A percentile compares a stretch with the other conserved stretches of the same genome.
Evolutionary conservation across 2,113 vertebrate species (phyloP).

Genomic region (Colaptes auratus): DNA sequence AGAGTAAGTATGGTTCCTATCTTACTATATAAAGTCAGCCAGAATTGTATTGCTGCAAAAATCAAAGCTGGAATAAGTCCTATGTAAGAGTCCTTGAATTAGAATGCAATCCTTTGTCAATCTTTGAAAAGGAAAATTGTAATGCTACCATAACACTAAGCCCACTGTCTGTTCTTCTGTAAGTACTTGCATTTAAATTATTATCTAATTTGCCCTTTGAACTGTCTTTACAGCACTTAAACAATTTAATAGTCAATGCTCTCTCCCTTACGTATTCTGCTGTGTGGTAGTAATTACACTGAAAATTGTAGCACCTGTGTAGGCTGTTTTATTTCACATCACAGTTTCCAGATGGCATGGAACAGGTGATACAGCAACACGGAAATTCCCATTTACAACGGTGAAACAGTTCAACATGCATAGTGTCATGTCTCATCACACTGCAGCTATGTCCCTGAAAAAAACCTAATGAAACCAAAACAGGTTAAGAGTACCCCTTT

Average conservation of each 20-base stretch:
- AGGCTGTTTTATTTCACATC: slow-evolving; percentile 21
- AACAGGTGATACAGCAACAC: background rate
- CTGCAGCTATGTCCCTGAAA: background rate
- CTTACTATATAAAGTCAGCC: background rate
- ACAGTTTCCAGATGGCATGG: background rate
- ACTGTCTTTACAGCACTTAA: background rate
- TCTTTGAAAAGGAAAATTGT: background rate
- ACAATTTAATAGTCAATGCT: background rate
- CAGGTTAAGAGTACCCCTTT: background rate
- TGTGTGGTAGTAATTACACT: background rate
- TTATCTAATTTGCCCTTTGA: background rate
- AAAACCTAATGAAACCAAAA: background rate
- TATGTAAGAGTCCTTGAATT: background rate
- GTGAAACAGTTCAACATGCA: background rate
- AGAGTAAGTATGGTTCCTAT: background rate
- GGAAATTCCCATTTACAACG: background rate
- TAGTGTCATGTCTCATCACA: background rate
- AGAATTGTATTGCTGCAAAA: background rate
- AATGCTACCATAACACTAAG: background rate
- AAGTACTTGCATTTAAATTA: background rate
- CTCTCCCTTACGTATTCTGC: background rate
- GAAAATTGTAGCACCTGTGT: background rate
- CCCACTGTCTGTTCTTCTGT: background rate
- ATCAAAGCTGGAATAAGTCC: background rate
- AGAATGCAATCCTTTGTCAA: background rate